A percentile compares a stretch with the other conserved stretches of the same genome.
phyloP scores from a whole-genome alignment of 1,140 invertebrate species.

The Danaus melanippus region DNA sequence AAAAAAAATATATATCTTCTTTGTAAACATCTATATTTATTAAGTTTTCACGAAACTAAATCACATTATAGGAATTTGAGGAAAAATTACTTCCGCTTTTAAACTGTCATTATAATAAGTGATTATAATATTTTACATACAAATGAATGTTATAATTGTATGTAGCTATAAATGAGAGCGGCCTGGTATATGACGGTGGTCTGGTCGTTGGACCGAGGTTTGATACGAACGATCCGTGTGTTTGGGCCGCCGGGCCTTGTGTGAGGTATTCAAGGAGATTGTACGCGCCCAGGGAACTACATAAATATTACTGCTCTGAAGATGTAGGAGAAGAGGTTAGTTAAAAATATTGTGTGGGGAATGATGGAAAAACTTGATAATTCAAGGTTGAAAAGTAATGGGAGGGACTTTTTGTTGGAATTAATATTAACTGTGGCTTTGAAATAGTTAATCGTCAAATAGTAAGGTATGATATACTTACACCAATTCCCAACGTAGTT shows the following conservation, averaged over 20 bases:
- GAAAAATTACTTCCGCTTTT: not conserved
- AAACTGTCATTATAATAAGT: not conserved
- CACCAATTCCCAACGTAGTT: no score
- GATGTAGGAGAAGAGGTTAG: constrained; percentile 74
- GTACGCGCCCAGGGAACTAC: constrained; percentile 58
- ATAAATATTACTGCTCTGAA: constrained; percentile 70
- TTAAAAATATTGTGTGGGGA: not conserved
- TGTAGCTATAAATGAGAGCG: constrained; percentile 78
- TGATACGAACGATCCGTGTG: constrained; percentile 79
- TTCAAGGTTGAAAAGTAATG: no score
- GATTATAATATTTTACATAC: not conserved
- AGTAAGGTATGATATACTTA: no score
- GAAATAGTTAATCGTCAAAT: no score
- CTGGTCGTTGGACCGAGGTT: constrained; percentile 79
- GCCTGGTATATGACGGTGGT: constrained; percentile 80
- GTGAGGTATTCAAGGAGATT: constrained; percentile 75
- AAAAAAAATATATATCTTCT: no score
- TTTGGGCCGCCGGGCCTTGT: constrained; percentile 79
- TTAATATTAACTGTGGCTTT: no score
- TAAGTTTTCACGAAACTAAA: no score
- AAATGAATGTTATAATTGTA: not conserved
- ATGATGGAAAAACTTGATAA: no score
- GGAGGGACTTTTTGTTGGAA: no score
- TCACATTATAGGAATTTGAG: not conserved
- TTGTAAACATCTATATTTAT: no score